Conservation (phyloP, 2,797 vertebrate genomes). For the Odontamblyopus rebecca region DNA sequence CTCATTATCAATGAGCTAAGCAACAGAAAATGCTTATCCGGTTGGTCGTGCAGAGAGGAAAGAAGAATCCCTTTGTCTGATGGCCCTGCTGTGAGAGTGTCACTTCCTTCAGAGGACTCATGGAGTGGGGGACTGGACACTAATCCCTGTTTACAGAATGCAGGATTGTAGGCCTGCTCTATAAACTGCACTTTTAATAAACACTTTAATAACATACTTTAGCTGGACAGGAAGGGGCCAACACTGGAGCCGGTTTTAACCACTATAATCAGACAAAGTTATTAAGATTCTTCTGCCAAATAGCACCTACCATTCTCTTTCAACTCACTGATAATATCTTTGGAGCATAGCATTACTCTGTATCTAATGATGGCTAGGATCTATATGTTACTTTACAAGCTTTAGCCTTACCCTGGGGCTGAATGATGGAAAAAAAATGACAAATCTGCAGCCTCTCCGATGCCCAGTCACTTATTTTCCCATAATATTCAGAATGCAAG, state of each 20-base stretch:
- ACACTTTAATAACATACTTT: constrained; percentile 11
- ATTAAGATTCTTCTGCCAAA: neutral
- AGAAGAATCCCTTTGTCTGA: constrained; percentile 77
- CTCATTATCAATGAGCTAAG: constrained; percentile 77
- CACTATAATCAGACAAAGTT: neutral
- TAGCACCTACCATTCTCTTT: neutral
- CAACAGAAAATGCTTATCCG: constrained; percentile 75
- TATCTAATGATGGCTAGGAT: neutral
- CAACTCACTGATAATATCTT: neutral
- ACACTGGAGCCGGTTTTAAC: neutral
- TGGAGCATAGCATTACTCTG: neutral
- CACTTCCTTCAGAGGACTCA: constrained; percentile 66
- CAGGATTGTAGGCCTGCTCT: constrained; percentile 2
- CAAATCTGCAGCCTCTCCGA: neutral
- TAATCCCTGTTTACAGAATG: constrained; percentile 49
- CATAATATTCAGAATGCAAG: too few species aligned
- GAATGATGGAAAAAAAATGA: neutral
- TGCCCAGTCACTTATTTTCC: neutral
- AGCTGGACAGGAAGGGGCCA: neutral
- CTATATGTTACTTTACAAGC: too few species aligned
- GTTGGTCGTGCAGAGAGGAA: constrained; percentile 59
- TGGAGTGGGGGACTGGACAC: constrained; percentile 42
- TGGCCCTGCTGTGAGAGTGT: constrained; percentile 61
- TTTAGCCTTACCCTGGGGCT: neutral
- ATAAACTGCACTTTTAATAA: neutral